Evolutionary conservation across 2,888 invertebrate species (phyloP), one percentile per base, ranked within the genome.

Genomic region (Selenia dentaria): DNA sequence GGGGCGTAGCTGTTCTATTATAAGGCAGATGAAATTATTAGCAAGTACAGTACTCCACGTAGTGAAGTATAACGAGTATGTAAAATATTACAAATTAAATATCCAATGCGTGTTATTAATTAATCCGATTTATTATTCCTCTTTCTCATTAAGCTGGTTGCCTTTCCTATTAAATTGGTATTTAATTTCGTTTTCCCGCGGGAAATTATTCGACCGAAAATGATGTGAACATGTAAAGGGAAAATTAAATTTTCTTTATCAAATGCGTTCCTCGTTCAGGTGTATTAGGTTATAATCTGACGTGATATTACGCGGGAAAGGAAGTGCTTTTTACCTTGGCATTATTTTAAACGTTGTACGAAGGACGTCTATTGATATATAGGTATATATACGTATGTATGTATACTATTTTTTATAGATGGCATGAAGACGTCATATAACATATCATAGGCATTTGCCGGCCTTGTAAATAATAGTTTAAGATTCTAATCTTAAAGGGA

Each of bases 121-220:
- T 27, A 49, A 55, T 52, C 43, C 10, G 41, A 49, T 52, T 46
- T 35, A 22, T 3, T 29, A 22, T 22, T 22, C 22, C 22, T 11
- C 13, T 22, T 34, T 33, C 6, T 27, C 29, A 39, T 46, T 35
- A 38, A 28, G 5, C 22, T 16, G 29, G 20, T 27, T 13, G n/a
- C n/a, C 38, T 12, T 22, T 38, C 9, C 46, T 37, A 46, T 51
- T 43, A 52, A 47, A 50, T 54, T 46, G 46, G 43, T 52, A 52
- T 55, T 51, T 51, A 51, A 55, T 43, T 35, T 40, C 35, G 43
- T 43, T 37, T 28, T 40, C 27, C 27, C 9, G 22, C 10, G 83
- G 84, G 84, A 86, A 85, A 86, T 86, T 80, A 80, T 65, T 75
- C 62, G 65, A 63, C 64, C 56, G 54, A 62, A 54, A 64, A 60